phyloP scores from a whole-genome alignment of 2,113 vertebrate species.

The Malaclemys terrapin region DNA sequence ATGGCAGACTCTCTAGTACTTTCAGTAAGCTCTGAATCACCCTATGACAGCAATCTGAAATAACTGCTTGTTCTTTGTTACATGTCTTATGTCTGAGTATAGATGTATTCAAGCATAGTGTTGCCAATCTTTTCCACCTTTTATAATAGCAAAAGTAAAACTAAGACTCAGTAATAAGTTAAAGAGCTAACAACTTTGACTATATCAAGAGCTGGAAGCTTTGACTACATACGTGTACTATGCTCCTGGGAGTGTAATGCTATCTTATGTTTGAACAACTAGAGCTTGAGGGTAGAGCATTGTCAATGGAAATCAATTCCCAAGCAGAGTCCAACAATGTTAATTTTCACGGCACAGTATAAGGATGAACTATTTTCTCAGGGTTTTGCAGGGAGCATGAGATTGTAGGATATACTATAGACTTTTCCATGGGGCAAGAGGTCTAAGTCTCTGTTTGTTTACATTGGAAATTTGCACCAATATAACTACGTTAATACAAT shows the following conservation, averaged over 20 bases:
- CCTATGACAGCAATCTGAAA: neutral
- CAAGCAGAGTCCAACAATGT: neutral
- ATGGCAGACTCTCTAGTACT: too few species aligned
- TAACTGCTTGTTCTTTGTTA: too few species aligned
- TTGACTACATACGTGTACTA: neutral
- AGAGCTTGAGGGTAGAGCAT: neutral
- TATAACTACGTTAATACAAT: neutral
- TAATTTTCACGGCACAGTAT: neutral
- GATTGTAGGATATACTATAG: neutral
- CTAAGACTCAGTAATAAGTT: neutral
- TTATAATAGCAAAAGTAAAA: neutral
- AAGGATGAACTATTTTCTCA: neutral
- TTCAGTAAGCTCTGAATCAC: neutral
- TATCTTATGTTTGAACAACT: neutral
- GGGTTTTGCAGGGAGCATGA: neutral
- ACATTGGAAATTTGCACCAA: neutral
- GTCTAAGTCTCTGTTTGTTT: neutral
- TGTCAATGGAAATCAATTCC: neutral
- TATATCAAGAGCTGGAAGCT: neutral
- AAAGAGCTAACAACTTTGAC: neutral
- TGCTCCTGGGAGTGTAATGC: neutral
- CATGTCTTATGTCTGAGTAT: neutral
- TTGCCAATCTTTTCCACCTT: neutral
- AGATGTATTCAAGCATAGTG: neutral
- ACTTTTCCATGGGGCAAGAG: neutral